phyloP scores from a whole-genome alignment of 2,797 vertebrate genomes.

The Streptopelia turtur region DNA sequence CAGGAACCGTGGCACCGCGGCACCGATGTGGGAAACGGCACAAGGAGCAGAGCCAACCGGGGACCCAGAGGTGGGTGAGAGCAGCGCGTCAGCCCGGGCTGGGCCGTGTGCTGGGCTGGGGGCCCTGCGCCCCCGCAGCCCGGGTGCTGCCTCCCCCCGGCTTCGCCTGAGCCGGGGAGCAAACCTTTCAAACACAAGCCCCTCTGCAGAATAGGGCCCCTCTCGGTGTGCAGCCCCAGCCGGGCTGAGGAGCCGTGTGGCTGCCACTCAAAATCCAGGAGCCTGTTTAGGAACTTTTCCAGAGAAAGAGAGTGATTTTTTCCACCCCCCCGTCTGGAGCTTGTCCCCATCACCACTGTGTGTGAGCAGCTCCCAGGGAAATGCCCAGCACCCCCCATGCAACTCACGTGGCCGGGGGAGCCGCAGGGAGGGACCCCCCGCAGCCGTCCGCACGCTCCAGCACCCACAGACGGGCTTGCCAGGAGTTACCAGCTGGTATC shows the following conservation, averaged over 20 bases:
- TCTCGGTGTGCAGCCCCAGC: accelerated
- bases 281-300: background rate
- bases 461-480: background rate
- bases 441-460: background rate
- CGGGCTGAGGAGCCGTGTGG: background rate
- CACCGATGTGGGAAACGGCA: background rate
- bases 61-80: background rate
- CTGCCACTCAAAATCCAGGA: accelerated
- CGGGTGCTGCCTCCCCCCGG: background rate
- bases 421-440: accelerated
- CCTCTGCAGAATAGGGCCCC: background rate
- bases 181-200: background rate
- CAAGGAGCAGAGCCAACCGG: background rate
- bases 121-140: accelerated
- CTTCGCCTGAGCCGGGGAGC: background rate
- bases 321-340: accelerated
- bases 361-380: background rate
- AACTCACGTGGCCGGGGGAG: accelerated
- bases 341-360: background rate
- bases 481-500: background rate
- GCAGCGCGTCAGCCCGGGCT: accelerated
- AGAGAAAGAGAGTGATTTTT: background rate
- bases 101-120: accelerated
- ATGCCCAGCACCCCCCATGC: background rate
- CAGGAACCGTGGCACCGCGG: background rate